A percentile compares a stretch with the other conserved stretches of the same genome.
phyloP scores from a whole-genome alignment of 2,888 invertebrate species.

The Choristoneura rosaceana region DNA sequence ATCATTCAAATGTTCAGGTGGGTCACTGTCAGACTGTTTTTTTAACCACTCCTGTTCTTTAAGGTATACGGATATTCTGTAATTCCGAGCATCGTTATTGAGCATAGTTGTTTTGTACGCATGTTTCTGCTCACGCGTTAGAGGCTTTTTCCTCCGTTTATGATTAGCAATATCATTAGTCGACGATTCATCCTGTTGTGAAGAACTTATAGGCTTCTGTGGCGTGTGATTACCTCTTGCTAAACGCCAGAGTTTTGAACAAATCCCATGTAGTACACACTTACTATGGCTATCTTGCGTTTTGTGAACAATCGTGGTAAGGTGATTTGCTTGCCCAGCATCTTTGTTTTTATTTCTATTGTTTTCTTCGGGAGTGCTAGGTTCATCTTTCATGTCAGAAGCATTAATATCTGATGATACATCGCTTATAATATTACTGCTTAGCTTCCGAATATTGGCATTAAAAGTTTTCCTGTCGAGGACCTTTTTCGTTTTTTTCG shows the following conservation, averaged over 20 bases:
- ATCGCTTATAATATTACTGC: slow-evolving; percentile 5
- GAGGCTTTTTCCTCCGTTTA: slow-evolving; percentile 63
- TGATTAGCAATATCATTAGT: slow-evolving; percentile 53
- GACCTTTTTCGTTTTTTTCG: neutral
- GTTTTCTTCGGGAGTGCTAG: slow-evolving; percentile 3
- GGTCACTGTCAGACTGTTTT: slow-evolving; percentile 27
- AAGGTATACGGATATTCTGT: slow-evolving; percentile 57
- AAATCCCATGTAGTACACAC: slow-evolving; percentile 25
- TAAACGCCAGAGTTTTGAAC: slow-evolving; percentile 50
- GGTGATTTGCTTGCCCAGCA: slow-evolving; percentile 13
- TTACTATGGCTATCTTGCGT: neutral
- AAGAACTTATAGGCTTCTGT: slow-evolving; percentile 10
- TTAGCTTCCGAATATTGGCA: neutral
- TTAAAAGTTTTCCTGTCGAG: neutral
- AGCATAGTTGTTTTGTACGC: neutral
- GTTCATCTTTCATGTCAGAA: neutral
- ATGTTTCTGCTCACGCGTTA: slow-evolving; percentile 24
- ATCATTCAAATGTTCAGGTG: neutral
- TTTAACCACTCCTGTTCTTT: slow-evolving; percentile 56
- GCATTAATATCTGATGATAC: slow-evolving; percentile 6
- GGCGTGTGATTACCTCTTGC: slow-evolving; percentile 46
- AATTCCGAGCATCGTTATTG: slow-evolving; percentile 52
- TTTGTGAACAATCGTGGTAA: neutral
- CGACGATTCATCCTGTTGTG: slow-evolving; percentile 15
- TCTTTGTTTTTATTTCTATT: slow-evolving; percentile 23